phyloP scores from a whole-genome alignment of 2,888 invertebrate genomes.

The Keiferia lycopersicella region DNA sequence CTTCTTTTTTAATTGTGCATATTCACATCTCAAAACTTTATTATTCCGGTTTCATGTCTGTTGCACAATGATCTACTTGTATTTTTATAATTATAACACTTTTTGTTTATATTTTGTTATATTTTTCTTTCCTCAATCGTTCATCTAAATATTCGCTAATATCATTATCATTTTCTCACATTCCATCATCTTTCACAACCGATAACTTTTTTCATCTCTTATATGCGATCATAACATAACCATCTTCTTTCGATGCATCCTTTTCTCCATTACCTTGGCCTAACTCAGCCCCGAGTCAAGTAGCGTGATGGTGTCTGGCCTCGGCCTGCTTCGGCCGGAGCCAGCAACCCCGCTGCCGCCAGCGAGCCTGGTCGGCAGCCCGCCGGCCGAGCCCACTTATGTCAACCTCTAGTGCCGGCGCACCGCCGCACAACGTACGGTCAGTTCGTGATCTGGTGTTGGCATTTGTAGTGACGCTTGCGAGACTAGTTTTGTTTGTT shows the following conservation, averaged over 20 bases:
- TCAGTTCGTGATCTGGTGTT: constrained; percentile 51
- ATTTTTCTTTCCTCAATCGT: neutral
- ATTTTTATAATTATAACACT: neutral
- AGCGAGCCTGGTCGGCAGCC: constrained; percentile 76
- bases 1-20: constrained; percentile 18
- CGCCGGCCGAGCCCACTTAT: constrained; percentile 94
- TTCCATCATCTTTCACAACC: too few species aligned
- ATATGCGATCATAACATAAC: neutral
- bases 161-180: neutral
- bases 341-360: constrained; percentile 75
- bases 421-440: constrained; percentile 68
- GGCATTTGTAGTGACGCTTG: constrained; percentile 16
- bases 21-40: constrained; percentile 23
- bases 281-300: constrained; percentile 75
- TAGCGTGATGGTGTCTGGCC: constrained; percentile 79
- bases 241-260: neutral
- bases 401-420: constrained; percentile 93
- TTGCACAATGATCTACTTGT: neutral
- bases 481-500: neutral
- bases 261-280: neutral
- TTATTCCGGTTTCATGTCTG: neutral
- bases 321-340: constrained; percentile 78
- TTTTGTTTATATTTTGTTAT: constrained; percentile 18
- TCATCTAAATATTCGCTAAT: neutral
- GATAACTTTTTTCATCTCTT: neutral